Evolutionary conservation across 2,797 vertebrate species (phyloP), one percentile per base, ranked within the genome.

Genomic region (Sebastes itinus): DNA sequence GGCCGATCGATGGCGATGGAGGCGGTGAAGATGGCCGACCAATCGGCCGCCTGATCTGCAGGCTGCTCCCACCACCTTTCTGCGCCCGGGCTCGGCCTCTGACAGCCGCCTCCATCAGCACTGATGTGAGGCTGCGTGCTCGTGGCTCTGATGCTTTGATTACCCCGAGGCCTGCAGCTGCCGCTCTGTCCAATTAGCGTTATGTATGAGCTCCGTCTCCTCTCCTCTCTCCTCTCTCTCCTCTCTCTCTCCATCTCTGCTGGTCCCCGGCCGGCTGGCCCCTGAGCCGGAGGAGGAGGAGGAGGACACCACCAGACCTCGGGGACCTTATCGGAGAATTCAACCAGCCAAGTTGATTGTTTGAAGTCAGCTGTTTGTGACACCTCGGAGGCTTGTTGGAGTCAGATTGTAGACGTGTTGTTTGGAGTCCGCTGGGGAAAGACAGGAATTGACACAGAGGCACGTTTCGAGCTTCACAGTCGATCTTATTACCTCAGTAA

Each of bases 131-230:
- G 25, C 10, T 49, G 75, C 33, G 52, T 80, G 87, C 72, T 72
- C 4, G 12, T 16, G 83, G 52, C 67, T 73, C 46, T 42, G 72
- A 86, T 59, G 75, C 80, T 84, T 75, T 88, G 86, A 93, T 88
- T 88, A 87, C 59, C 82, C 35, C 0, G 62, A 75, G 82, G 75
- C 73, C 72, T 56, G 54, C 71, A 65, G 83, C 84, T 54, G 82
- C 81, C 42, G 65, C 85, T 88, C 75, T 42, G 68, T 87, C 86
- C 86, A 92, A 88, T 94, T 92, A 92, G 72, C 55, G 81, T 91
- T 88, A 92, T 78, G 82, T 87, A 92, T 91, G 89, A 90, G 80
- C 70, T 63, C 20, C 0, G 23, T 52, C 72, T 86, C 87, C 2
- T 18, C 62, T 32, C 56, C 23, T 12, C 2, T 38, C 35, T 38